Percentiles rank a stretch among this genome's conserved stretches.
phyloP scores from a whole-genome alignment of 2,113 vertebrate species.

The Apaloderma vittatum region DNA sequence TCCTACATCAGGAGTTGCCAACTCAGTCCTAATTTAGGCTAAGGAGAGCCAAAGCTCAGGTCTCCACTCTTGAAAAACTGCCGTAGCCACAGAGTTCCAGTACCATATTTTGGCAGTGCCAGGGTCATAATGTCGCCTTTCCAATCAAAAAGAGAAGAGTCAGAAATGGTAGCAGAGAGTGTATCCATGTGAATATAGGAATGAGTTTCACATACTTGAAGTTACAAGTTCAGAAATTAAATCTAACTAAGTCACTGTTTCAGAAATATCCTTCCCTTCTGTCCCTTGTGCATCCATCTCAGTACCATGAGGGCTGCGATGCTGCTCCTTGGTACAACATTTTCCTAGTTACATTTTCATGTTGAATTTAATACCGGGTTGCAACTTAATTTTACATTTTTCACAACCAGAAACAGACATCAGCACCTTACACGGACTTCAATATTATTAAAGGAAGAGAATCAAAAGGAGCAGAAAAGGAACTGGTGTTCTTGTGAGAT shows the following conservation, averaged over 20 bases:
- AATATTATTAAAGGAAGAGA: background rate
- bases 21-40: background rate
- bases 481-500: background rate
- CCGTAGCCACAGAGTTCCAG: background rate
- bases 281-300: background rate
- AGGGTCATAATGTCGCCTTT: background rate
- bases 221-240: background rate
- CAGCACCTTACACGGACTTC: background rate
- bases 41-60: background rate
- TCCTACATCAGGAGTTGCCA: background rate
- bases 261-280: background rate
- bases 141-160: background rate
- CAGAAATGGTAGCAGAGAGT: background rate
- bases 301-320: background rate
- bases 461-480: background rate
- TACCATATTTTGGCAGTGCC: background rate
- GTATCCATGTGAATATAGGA: background rate
- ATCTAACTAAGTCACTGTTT: background rate
- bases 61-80: background rate
- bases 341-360: accelerated
- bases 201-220: background rate
- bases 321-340: background rate
- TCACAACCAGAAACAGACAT: background rate
- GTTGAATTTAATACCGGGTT: background rate
- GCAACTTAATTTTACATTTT: background rate